Conservation (phyloP, 2,113 vertebrate genomes). For the Junco hyemalis region DNA sequence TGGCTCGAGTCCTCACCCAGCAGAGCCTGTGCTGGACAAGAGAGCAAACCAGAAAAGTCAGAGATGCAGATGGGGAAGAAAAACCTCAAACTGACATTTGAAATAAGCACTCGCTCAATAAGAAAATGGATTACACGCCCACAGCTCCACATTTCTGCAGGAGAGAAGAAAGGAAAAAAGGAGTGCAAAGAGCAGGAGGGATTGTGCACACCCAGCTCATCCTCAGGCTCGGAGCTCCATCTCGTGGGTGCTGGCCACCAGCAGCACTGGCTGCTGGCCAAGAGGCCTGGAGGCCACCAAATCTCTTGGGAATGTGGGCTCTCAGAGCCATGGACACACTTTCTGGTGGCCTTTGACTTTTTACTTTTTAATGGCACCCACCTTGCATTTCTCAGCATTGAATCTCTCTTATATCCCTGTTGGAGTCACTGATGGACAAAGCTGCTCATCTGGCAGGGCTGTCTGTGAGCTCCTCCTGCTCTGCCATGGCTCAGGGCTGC, state of each 20-base stretch:
- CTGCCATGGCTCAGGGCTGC: not conserved
- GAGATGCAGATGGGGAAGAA: not conserved
- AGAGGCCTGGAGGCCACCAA: fast-evolving
- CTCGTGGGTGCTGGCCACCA: too few relatives aligned
- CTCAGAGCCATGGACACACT: fast-evolving
- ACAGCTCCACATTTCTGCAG: not conserved
- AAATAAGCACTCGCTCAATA: not conserved
- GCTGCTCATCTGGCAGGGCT: not conserved
- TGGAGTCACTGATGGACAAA: not conserved
- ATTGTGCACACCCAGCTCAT: too few relatives aligned
- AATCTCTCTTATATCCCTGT: fast-evolving
- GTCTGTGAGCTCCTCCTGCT: not conserved
- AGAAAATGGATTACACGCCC: not conserved
- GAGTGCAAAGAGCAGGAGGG: fast-evolving
- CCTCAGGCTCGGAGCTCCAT: not conserved
- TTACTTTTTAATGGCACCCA: too few relatives aligned
- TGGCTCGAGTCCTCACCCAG: fast-evolving
- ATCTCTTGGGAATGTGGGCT: fast-evolving
- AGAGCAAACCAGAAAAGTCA: fast-evolving
- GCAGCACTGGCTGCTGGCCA: not conserved
- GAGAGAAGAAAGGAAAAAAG: not conserved
- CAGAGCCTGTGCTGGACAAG: not conserved
- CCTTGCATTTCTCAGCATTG: not conserved
- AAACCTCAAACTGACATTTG: not conserved
- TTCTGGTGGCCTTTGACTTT: not conserved